A percentile compares a stretch with the other conserved stretches of the same genome.
Evolutionary conservation across 1,140 invertebrate genomes (phyloP).

Genomic region (Drosophila kurseongensis): DNA sequence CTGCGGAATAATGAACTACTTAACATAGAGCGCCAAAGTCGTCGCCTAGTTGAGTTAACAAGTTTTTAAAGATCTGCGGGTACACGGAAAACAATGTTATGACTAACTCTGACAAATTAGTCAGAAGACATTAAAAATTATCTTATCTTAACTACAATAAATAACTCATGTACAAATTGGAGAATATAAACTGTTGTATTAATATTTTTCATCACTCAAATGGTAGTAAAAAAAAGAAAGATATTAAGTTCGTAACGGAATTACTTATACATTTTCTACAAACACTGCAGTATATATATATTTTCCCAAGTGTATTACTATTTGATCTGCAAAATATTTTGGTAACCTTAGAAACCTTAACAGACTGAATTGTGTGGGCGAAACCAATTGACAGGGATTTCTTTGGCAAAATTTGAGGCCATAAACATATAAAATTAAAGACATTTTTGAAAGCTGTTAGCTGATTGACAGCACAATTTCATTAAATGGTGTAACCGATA

Average conservation of each 20-base stretch:
- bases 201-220: no score
- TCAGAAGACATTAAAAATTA: no score
- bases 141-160: no score
- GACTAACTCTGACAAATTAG: no score
- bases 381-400: conserved; percentile 27
- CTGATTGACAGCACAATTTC: conserved; percentile 38
- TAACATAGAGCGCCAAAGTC: conserved; percentile 66
- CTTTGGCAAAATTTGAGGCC: conserved; percentile 2
- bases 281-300: not conserved
- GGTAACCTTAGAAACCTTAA: not conserved
- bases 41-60: conserved; percentile 41
- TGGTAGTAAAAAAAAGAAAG: no score
- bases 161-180: no score
- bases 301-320: not conserved
- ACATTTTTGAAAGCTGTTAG: conserved; percentile 23
- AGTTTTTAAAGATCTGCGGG: conserved; percentile 31
- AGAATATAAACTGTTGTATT: no score
- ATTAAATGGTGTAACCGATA: conserved; percentile 26
- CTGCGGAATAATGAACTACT: conserved; percentile 76
- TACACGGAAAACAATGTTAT: conserved; percentile 8
- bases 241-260: no score
- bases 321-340: not conserved
- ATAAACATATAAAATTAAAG: conserved; percentile 30
- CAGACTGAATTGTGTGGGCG: conserved; percentile 13
- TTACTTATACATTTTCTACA: no score